Evolutionary conservation across 2,797 vertebrate genomes (phyloP).

Genomic region (Eidolon dupreanum): DNA sequence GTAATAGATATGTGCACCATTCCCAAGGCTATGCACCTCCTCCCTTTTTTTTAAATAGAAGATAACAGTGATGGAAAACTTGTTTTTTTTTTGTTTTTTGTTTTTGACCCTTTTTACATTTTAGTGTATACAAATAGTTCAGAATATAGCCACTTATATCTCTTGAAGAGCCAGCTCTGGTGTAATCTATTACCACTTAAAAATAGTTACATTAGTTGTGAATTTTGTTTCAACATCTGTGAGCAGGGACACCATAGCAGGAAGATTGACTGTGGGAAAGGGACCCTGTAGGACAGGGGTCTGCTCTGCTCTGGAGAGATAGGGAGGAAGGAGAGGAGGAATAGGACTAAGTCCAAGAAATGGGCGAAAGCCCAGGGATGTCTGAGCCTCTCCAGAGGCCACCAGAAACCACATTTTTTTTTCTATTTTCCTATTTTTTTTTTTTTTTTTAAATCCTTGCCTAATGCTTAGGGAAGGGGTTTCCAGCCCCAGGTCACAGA

Average conservation of each 20-base stretch:
- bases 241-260: not conserved
- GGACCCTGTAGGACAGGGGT: not conserved
- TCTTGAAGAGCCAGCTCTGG: constrained; percentile 39
- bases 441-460: not conserved
- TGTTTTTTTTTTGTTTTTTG: not conserved
- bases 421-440: too few relatives aligned
- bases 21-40: constrained; percentile 79
- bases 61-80: constrained; percentile 81
- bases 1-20: constrained; percentile 81
- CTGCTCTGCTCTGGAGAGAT: not conserved
- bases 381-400: not conserved
- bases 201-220: constrained; percentile 54
- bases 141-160: not conserved
- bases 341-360: not conserved
- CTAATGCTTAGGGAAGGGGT: not conserved
- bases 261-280: not conserved
- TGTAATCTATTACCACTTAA: constrained; percentile 37
- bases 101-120: not conserved
- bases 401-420: not conserved
- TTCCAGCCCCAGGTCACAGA: too few relatives aligned
- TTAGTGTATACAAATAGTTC: constrained; percentile 23
- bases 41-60: constrained; percentile 71
- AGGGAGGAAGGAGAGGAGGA: not conserved
- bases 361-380: not conserved
- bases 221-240: constrained; percentile 48